phyloP scores from a whole-genome alignment of 2,113 vertebrate species.

The Corythornis vintsioides region DNA sequence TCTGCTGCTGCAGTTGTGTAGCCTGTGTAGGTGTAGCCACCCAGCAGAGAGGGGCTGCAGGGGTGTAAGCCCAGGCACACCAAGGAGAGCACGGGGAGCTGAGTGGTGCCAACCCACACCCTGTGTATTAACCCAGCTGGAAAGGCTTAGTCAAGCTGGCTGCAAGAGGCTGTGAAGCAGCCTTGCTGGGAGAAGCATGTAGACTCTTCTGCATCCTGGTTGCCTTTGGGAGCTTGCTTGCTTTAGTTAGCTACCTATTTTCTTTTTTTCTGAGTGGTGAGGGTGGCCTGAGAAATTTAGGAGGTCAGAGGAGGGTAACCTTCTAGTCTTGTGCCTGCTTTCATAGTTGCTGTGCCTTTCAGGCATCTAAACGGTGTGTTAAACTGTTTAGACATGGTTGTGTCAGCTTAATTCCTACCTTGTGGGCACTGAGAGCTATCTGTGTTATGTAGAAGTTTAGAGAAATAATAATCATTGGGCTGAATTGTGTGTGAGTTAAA shows the following conservation, averaged over 20 bases:
- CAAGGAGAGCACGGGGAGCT: background rate
- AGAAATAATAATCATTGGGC: background rate
- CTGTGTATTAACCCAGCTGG: background rate
- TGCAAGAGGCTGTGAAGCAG: background rate
- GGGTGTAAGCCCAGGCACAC: background rate
- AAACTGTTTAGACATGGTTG: background rate
- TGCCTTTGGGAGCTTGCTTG: background rate
- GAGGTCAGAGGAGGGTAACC: background rate
- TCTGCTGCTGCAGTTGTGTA: background rate
- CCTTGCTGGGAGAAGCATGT: background rate
- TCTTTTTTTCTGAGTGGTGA: background rate
- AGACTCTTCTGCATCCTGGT: background rate
- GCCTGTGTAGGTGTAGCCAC: accelerated
- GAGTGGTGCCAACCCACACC: background rate
- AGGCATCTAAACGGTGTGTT: background rate
- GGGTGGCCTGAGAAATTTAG: background rate
- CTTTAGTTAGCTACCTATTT: too few relatives aligned
- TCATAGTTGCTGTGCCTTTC: background rate
- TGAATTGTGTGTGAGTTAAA: background rate
- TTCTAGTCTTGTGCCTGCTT: background rate
- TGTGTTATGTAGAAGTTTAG: background rate
- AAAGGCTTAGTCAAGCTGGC: background rate
- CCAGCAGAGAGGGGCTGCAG: background rate
- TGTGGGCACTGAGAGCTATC: background rate
- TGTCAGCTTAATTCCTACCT: background rate